Base-by-base conservation (phyloP, 2,888 invertebrate genomes). In the Meteorus cinctellus region DNA sequence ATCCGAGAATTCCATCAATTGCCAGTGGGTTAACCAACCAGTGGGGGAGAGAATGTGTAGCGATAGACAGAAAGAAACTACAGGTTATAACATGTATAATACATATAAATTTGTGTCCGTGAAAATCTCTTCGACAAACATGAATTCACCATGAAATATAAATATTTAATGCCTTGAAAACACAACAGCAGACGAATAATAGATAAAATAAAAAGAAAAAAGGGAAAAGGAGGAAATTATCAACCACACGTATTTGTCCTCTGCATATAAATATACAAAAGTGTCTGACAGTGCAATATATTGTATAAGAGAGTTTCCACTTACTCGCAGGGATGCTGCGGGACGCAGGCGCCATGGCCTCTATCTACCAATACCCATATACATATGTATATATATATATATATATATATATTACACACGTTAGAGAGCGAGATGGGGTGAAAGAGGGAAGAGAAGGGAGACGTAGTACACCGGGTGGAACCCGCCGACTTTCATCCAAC, bases 271-370 rank as follows among this genome's bases (percentile, higher is more conserved):
- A 19, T 19, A 19, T 55, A 55, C 10, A 55, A 4, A 6, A 55
- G 6, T 55, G 19, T 19, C 55, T 55, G 55, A 55, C 55, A 55
- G 55, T 55, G 55, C 19, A 55, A 55, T 55, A 55, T 19, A 55
- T 55, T 24, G 19, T 19, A 55, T 19, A 4, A 19, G 8, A 55
- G 19, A 55, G 19, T 55, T 19, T 24, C 55, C 55, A 19, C 19
- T 55, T 55, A 55, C 24, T 48, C 48, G 48, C 48, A 48, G 19
- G 19, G 55, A 55, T 55, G n/a, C 55, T 55, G 55, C 5, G 19
- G 19, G 19, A 55, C 55, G 55, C 55, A 55, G 55, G 55, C 55
- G 55, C 55, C 19, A 19, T 55, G 55, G 19, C 55, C 55, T 19
- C n/a, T 19, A 19, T 19, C n/a, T 2, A n/a, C 16, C 48, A 48